Evolutionary conservation across 1,140 invertebrate genomes (phyloP).

Genomic region (Apis laboriosa): DNA sequence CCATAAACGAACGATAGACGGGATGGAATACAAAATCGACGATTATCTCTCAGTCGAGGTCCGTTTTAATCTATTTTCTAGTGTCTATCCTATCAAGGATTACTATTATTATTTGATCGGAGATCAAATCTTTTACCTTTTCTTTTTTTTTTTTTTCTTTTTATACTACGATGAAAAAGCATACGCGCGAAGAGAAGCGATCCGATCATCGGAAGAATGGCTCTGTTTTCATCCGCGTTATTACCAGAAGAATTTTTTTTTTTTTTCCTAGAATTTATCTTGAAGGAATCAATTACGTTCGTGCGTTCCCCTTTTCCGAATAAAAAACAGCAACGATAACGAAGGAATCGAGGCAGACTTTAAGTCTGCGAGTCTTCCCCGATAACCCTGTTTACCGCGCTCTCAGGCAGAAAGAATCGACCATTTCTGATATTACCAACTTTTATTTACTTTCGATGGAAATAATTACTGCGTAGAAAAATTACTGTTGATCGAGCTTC

Average conservation of each 20-base stretch:
- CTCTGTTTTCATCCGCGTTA: not conserved
- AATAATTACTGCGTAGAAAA: not conserved
- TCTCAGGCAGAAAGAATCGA: not conserved
- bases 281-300: conserved; percentile 1
- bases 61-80: not conserved
- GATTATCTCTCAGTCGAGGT: not conserved
- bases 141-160: not conserved
- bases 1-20: conserved; percentile 5
- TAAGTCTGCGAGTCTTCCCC: conserved; percentile 33
- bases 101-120: no score
- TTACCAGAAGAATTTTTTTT: not conserved
- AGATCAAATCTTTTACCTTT: no score
- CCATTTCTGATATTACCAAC: not conserved
- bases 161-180: not conserved
- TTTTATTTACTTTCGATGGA: not conserved
- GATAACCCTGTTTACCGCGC: conserved; percentile 51
- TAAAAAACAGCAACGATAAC: conserved; percentile 31
- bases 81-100: not conserved
- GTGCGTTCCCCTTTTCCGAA: not conserved
- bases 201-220: not conserved
- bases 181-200: no score
- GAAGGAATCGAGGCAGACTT: conserved; percentile 20
- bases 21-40: conserved; percentile 32
- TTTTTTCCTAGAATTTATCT: not conserved
- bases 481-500: no score